Base-by-base conservation (phyloP, 2,113 vertebrate genomes). In the Xyliphius kryptos region DNA sequence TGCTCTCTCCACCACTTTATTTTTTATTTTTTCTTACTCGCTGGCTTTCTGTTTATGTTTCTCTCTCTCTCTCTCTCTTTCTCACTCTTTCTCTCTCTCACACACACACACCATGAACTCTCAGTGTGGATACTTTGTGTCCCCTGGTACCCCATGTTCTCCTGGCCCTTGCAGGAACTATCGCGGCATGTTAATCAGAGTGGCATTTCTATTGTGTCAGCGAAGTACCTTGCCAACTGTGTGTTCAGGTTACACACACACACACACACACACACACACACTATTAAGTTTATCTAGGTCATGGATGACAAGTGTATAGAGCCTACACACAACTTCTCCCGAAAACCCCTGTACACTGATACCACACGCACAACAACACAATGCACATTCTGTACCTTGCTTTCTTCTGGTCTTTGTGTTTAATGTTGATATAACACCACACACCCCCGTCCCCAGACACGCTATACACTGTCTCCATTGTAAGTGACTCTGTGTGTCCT, bases 231-330 rank as follows among this genome's bases (percentile, higher is more conserved):
- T 62, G 66, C 66, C 68, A 74, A 66, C 46, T 51, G 36, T 37
- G 41, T 50, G 50, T 52, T 60, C 26, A 38, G 48, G 59, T 54
- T 17, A 17, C 49, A 60, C 56, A 47, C 61, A 54, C 55, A 49
- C 56, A 44, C 54, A 44, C 61, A 44, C 38, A 46, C 51, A 43
- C 49, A 37, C 49, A 19, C 38, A 71, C 50, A 66, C 36, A 44
- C 26, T 55, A 44, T 55, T 43, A 67, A 52, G 64, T 56, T 61
- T 71, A 69, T 76, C 68, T 76, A 71, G 68, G 71, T 66, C 74
- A 69, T 49, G 69, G 62, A 69, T 71, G 68, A 76, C 68, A 74
- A 69, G 47, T 46, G 46, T 62, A 71, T 66, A 22, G 68, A 36
- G 46, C 32, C 51, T 67, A 65, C 68, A 74, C 65, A 66, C 65